Evolutionary conservation across 2,888 invertebrate species (phyloP), one percentile per base, ranked within the genome.

Genomic region (Pandemis cinnamomeana): DNA sequence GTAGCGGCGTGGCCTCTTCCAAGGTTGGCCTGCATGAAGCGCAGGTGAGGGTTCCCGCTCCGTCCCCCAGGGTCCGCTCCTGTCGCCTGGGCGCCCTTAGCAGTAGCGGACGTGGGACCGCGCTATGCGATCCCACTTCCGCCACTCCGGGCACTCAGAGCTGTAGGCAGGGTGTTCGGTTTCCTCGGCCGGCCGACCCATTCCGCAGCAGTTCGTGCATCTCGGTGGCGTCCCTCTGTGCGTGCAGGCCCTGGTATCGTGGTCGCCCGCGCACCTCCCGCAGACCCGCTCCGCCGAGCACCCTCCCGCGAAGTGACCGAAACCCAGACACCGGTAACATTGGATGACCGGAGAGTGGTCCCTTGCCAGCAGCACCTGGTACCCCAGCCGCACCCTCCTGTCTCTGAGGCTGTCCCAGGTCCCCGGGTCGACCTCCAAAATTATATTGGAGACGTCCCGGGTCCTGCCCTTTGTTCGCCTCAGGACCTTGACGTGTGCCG

Each of bases 1-100:
- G 71, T 71, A 2, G 73, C 71, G 0, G 36, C 44, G n/a, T 53
- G 46, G 4, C 61, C 64, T 7, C 67, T 15, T 2, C 64, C 53
- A 0, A 72, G 67, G 20, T 71, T 55, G n/a, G 53, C 36, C 11
- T 71, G 15, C 13, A 64, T 44, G 15, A 15, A 63, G 44, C 44
- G 44, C 11, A 44, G 44, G 15, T 63, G 20, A 1, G 20, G 20
- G 20, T 20, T 20, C 20, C 20, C 20, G 20, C 20, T 20, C 20
- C 20, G 20, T 20, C 20, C 20, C 1, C 20, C 20, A 20, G 20
- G 20, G 20, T 20, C 1, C 20, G 20, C 1, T 20, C 20, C 20
- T 0, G 20, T 20, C 20, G 20, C 20, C 20, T 20, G 20, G 1
- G 20, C 1, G 20, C 20, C 20, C 20, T 20, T 20, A 20, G 20